Base-by-base conservation (phyloP, 2,113 vertebrate species). In the Stigmatopora argus region DNA sequence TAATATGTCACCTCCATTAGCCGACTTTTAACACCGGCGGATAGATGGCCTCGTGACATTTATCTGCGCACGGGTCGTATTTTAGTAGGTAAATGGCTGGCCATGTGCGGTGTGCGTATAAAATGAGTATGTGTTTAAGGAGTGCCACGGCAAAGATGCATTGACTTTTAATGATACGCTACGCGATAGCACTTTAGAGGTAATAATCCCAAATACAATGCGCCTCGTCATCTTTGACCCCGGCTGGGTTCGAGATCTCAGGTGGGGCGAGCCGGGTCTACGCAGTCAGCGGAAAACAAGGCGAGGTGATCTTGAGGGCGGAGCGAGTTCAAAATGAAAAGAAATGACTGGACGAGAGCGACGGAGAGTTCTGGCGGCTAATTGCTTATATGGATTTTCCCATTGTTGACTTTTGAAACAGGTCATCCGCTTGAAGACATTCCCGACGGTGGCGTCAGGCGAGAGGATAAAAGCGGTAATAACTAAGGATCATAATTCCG, bases 1-100 rank as follows among this genome's bases (percentile, higher is more conserved):
- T 87, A 85, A 88, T 88, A 89, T 89, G 85, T 86, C 86, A 87
- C 80, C 82, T 85, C 88, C 85, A 88, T 88, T 87, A 88, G 84
- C 72, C 26, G 78, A 83, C 82, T 88, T 86, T 86, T 86, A 87
- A 86, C 81, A 78, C 80, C 76, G 67, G 13, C 73, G 84, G 84
- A 89, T 87, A 82, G 83, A 88, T 86, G 81, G 80, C 76, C 67
- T 76, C 34, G 68, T 88, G 88, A 89, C 86, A 86, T 89, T 89
- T 88, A 85, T 87, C 85, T 82, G 77, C 13, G 38, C 81, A 70
- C 21, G 46, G 74, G 74, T 83, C 80, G 72, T 88, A 89, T 89
- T 88, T 88, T 85, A 85, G 83, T 82, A 51, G 71, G 60, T 84
- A 88, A 88, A 86, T 78, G 82, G 78, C 72, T 59, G 60, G 51